phyloP scores from a whole-genome alignment of 2,113 vertebrate genomes.

The Gnathonemus longibarbis region DNA sequence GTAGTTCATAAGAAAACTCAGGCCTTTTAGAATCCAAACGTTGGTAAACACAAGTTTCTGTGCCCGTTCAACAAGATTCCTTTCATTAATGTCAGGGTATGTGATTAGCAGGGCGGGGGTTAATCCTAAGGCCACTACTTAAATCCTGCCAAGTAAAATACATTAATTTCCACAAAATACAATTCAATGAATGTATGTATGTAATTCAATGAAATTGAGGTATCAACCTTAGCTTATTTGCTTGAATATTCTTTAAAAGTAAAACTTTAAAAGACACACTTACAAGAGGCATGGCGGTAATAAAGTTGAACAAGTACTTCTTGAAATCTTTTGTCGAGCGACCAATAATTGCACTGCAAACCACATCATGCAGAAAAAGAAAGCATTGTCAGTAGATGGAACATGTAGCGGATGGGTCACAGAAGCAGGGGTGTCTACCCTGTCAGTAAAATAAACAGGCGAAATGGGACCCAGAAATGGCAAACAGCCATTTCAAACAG shows the following conservation, averaged over 20 bases:
- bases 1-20: not conserved
- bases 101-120: not conserved
- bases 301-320: conserved; percentile 91
- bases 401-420: not conserved
- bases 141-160: not conserved
- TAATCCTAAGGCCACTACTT: not conserved
- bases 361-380: conserved; percentile 67
- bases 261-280: conserved; percentile 54
- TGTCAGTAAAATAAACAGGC: not conserved
- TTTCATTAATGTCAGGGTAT: not conserved
- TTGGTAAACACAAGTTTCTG: not conserved
- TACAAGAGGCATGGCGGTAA: conserved; percentile 92
- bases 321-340: conserved; percentile 94
- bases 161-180: not conserved
- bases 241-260: not conserved
- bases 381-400: conserved; percentile 21
- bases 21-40: not conserved
- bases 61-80: not conserved
- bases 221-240: not conserved
- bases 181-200: no score
- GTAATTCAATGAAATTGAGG: not conserved
- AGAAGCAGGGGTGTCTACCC: not conserved
- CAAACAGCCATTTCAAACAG: not conserved
- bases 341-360: conserved; percentile 97
- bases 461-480: not conserved